A percentile compares a stretch with the other conserved stretches of the same genome.
phyloP scores from a whole-genome alignment of 2,113 vertebrate species.

The Anarhynchus alexandrinus region DNA sequence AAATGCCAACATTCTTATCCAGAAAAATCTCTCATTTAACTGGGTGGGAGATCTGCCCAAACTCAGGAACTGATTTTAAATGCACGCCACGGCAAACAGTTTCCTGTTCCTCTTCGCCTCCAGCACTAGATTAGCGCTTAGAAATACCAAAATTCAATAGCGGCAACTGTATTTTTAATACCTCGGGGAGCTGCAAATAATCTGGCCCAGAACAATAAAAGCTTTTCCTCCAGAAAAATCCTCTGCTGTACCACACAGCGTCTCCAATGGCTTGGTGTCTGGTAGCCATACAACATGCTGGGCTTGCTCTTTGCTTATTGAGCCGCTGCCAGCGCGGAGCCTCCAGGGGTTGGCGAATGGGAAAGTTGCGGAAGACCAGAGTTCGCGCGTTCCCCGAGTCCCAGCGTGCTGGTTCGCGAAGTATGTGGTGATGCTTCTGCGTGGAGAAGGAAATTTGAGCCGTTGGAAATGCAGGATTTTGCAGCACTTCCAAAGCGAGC shows the following conservation, averaged over 20 bases:
- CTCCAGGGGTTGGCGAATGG: not conserved
- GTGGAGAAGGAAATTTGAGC: not conserved
- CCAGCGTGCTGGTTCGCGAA: not conserved
- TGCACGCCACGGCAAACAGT: not conserved
- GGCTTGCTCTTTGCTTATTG: not conserved
- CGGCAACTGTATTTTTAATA: conserved; percentile 34
- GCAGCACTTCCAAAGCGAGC: not conserved
- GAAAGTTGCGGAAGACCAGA: not conserved
- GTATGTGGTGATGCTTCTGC: not conserved
- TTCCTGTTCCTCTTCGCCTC: conserved; percentile 38
- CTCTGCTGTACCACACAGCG: not conserved
- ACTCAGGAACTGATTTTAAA: conserved; percentile 36
- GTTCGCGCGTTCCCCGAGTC: not conserved
- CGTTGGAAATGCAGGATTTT: not conserved
- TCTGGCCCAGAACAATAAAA: not conserved
- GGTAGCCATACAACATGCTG: not conserved
- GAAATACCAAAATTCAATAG: conserved; percentile 28
- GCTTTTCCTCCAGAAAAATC: not conserved
- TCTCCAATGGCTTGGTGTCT: not conserved
- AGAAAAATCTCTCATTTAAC: conserved; percentile 59
- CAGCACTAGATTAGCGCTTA: not conserved
- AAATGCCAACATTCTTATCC: conserved; percentile 40
- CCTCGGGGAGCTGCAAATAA: not conserved
- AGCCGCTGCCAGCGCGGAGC: not conserved
- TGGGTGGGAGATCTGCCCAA: conserved; percentile 59